phyloP scores from a whole-genome alignment of 2,797 vertebrate genomes.

The Coendou prehensilis region DNA sequence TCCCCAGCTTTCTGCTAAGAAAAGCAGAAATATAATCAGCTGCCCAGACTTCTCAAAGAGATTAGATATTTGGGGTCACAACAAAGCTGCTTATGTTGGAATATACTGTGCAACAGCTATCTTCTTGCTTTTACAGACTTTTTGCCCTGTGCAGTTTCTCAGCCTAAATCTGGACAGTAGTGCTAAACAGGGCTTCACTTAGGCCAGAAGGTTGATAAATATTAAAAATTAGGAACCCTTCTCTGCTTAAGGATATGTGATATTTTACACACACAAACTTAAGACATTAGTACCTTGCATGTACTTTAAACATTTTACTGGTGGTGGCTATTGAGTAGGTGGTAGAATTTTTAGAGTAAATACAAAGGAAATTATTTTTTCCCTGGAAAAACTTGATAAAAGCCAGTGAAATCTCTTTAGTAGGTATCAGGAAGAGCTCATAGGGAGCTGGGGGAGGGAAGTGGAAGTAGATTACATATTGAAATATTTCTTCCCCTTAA shows the following conservation, averaged over 20 bases:
- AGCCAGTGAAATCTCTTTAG: neutral
- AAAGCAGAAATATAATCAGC: slow-evolving; percentile 68
- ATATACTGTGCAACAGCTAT: neutral
- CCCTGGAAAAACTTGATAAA: neutral
- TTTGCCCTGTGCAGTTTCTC: neutral
- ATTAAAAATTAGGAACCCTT: slow-evolving; percentile 16
- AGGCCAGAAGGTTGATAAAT: neutral
- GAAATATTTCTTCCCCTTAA: neutral
- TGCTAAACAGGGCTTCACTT: neutral
- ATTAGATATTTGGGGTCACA: slow-evolving; percentile 70
- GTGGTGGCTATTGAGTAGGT: neutral
- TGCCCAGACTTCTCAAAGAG: slow-evolving; percentile 52
- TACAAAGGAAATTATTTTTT: neutral
- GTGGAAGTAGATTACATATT: neutral
- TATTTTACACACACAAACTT: neutral
- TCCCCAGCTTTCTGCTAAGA: slow-evolving; percentile 53
- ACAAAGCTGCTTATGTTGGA: slow-evolving; percentile 76
- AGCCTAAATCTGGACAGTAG: neutral
- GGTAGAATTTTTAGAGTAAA: slow-evolving; percentile 16
- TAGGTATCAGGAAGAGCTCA: neutral
- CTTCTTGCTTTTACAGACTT: neutral
- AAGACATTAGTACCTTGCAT: neutral
- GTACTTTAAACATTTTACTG: slow-evolving; percentile 4
- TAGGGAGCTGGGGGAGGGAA: neutral
- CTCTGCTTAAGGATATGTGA: neutral